Percentiles rank a stretch among this genome's conserved stretches.
phyloP scores from a whole-genome alignment of 2,113 vertebrate species.

The Ranitomeya variabilis region DNA sequence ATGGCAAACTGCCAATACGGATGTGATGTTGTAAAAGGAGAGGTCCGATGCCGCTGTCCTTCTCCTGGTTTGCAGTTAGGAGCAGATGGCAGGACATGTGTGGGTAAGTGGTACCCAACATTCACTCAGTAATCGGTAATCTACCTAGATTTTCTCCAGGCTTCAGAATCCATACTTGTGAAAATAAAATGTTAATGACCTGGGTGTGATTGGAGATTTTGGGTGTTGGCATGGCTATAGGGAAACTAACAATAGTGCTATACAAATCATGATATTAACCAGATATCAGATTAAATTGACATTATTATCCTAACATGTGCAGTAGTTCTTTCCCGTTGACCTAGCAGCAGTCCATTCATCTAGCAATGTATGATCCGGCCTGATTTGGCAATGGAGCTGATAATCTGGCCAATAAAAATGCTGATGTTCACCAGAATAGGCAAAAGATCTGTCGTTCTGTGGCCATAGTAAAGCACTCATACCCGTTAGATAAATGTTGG shows the following conservation, averaged over 20 bases:
- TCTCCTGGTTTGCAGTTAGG: constrained; percentile 92
- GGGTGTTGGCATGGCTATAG: neutral
- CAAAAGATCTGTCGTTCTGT: too few species aligned
- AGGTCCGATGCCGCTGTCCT: constrained; percentile 91
- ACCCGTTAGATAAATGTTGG: too few species aligned
- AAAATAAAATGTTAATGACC: neutral
- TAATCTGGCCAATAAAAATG: too few species aligned
- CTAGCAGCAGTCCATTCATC: too few species aligned
- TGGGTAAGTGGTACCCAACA: constrained; percentile 76
- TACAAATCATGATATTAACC: neutral
- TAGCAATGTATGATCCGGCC: too few species aligned
- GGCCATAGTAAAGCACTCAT: too few species aligned
- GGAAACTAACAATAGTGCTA: neutral
- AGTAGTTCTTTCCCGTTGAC: too few species aligned
- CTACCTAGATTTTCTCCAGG: neutral
- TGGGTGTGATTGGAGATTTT: neutral
- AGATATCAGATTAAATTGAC: too few species aligned
- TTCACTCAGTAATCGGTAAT: neutral
- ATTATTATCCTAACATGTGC: too few species aligned
- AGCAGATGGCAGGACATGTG: constrained; percentile 88
- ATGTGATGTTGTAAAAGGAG: constrained; percentile 91
- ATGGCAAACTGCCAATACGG: constrained; percentile 99
- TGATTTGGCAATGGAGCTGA: too few species aligned
- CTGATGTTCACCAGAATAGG: too few species aligned
- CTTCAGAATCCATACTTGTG: neutral